Percentiles rank a stretch among this genome's conserved stretches.
phyloP scores from a whole-genome alignment of 1,140 invertebrate species.

The Zaprionus nigranus region DNA sequence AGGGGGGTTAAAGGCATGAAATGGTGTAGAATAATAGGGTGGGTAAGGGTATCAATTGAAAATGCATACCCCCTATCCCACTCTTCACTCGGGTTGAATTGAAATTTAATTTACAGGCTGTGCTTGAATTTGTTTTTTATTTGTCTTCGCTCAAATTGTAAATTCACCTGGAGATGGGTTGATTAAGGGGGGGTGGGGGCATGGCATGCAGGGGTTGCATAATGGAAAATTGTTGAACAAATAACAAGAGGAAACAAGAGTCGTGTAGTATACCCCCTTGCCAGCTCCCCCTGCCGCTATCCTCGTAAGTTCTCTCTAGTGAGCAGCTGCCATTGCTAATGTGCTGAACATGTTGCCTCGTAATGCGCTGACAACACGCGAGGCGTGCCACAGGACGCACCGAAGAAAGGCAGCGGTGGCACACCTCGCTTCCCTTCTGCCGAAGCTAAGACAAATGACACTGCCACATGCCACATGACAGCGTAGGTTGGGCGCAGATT shows the following conservation, averaged over 20 bases:
- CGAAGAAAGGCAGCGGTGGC: conserved; percentile 13
- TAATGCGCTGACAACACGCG: conserved; percentile 80
- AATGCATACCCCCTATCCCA: conserved; percentile 29
- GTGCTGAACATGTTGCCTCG: conserved; percentile 73
- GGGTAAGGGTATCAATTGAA: conserved; percentile 62
- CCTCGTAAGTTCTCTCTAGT: neutral
- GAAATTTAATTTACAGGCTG: conserved; percentile 74
- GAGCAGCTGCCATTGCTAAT: conserved; percentile 50
- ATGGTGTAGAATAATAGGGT: neutral
- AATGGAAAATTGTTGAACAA: conserved; percentile 56
- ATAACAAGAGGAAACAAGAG: conserved; percentile 42
- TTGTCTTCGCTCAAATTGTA: conserved; percentile 74
- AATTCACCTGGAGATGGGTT: conserved; percentile 31
- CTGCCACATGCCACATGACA: conserved; percentile 63
- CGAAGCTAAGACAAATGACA: conserved; percentile 73
- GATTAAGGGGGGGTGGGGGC: neutral
- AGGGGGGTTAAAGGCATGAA: neutral
- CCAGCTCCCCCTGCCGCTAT: neutral
- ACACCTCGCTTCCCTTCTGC: conserved; percentile 23
- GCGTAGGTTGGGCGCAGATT: conserved; percentile 35
- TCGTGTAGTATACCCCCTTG: conserved; percentile 29
- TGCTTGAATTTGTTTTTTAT: conserved; percentile 55
- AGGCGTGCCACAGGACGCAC: conserved; percentile 41
- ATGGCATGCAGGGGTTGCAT: neutral
- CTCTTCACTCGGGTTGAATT: conserved; percentile 17